Percentiles rank a stretch among this genome's conserved stretches.
These are phyloP conservation scores for Melipona quadrifasciata DNA, from an alignment of 1,140 invertebrate species.

Conservation along the genomic window DNA sequence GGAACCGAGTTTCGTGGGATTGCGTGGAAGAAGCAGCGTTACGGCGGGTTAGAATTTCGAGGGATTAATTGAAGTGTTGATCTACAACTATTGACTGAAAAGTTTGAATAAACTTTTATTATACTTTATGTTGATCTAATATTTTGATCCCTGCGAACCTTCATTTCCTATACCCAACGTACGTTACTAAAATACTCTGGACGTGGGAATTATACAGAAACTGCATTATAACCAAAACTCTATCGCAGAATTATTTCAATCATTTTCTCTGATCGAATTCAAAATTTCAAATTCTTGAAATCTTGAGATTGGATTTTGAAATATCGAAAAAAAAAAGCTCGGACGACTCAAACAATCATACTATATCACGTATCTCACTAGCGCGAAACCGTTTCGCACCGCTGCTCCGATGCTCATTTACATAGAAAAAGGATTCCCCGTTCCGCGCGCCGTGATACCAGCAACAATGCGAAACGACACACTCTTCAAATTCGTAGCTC, in stretches of 20 bases:
- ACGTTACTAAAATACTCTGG: too few species aligned
- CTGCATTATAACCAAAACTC: too few species aligned
- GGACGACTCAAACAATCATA: neutral
- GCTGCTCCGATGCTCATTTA: neutral
- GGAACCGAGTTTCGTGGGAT: neutral
- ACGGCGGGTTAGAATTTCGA: neutral
- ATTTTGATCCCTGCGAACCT: too few species aligned
- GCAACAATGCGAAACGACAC: neutral
- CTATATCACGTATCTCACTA: neutral
- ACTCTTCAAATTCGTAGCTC: conserved; percentile 6
- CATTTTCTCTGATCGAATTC: too few species aligned
- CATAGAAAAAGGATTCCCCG: neutral
- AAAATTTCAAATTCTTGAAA: too few species aligned
- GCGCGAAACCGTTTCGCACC: neutral
- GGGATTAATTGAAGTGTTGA: neutral
- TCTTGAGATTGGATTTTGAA: neutral
- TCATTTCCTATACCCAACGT: too few species aligned
- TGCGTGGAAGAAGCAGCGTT: neutral
- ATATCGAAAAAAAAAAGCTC: too few species aligned
- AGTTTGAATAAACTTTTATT: too few species aligned
- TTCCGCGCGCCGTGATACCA: too few species aligned
- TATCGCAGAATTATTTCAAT: too few species aligned
- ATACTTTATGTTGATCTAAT: too few species aligned
- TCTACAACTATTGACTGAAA: neutral
- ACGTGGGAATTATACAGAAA: too few species aligned